These are phyloP conservation scores for Glareola pratincola DNA, from an alignment of 2,113 vertebrate genomes.

Conservation along the genomic window DNA sequence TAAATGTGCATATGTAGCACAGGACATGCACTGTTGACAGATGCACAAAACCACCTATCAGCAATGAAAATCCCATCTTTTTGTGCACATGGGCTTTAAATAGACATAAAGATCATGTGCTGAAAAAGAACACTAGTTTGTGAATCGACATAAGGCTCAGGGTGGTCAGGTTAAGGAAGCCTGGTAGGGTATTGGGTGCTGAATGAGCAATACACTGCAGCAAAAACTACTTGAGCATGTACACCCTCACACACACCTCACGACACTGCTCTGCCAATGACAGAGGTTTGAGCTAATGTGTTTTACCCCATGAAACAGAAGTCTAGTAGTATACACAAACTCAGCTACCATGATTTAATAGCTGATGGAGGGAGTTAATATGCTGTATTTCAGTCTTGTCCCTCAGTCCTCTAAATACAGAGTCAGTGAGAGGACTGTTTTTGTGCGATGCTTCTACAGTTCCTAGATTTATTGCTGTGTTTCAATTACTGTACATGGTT, in stretches of 20 bases:
- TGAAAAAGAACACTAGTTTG: neutral
- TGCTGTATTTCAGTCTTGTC: neutral
- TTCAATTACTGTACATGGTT: neutral
- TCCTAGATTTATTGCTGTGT: neutral
- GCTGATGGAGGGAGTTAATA: neutral
- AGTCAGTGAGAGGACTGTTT: neutral
- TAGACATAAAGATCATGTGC: accelerated
- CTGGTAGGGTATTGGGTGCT: neutral
- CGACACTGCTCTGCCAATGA: neutral
- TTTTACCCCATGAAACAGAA: neutral
- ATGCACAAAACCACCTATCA: neutral
- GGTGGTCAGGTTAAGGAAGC: neutral
- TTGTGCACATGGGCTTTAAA: neutral
- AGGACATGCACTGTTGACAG: neutral
- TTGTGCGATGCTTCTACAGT: neutral
- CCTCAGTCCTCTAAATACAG: neutral
- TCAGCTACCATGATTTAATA: neutral
- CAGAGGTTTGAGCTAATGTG: neutral
- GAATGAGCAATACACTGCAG: neutral
- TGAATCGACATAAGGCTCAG: neutral
- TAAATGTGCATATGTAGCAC: neutral
- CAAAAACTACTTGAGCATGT: neutral
- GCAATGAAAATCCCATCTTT: neutral
- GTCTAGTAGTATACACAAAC: neutral
- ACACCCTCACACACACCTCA: neutral